A percentile compares a stretch with the other conserved stretches of the same genome.
phyloP scores from a whole-genome alignment of 2,113 vertebrate species.

The Spheniscus mendiculus region DNA sequence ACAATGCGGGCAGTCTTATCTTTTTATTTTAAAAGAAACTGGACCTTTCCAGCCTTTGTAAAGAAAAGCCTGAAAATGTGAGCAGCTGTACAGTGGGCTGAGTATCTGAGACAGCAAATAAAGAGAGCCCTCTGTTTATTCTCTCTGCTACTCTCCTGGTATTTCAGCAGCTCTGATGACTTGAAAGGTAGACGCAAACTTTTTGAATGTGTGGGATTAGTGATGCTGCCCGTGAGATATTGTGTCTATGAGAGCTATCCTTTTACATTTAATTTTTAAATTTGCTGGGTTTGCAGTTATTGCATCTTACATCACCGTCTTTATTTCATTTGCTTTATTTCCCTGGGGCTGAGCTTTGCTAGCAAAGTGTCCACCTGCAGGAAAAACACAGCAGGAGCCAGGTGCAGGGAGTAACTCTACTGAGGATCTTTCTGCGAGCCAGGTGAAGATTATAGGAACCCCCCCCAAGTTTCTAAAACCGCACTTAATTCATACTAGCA shows the following conservation, averaged over 20 bases:
- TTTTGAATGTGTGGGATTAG: background rate
- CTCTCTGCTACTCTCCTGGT: background rate
- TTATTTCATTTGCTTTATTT: slow-evolving; percentile 10
- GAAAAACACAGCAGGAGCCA: background rate
- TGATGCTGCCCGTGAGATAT: background rate
- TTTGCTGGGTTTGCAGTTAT: background rate
- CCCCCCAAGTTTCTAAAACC: background rate
- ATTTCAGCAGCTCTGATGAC: background rate
- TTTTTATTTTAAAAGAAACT: background rate
- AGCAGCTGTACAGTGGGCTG: background rate
- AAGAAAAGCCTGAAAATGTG: background rate
- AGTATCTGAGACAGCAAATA: background rate
- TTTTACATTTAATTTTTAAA: background rate
- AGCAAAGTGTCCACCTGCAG: background rate
- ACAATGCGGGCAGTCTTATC: background rate
- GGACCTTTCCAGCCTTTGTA: background rate
- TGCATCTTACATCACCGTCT: background rate
- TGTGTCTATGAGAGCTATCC: background rate
- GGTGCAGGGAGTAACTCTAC: background rate
- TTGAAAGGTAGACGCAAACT: background rate
- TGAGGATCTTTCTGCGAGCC: background rate
- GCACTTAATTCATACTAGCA: background rate
- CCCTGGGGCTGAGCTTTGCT: background rate
- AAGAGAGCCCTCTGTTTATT: background rate
- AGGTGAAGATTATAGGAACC: background rate